Evolutionary conservation across 2,888 invertebrate species (phyloP), one percentile per base, ranked within the genome.

Genomic region (Eucera pruinosa): DNA sequence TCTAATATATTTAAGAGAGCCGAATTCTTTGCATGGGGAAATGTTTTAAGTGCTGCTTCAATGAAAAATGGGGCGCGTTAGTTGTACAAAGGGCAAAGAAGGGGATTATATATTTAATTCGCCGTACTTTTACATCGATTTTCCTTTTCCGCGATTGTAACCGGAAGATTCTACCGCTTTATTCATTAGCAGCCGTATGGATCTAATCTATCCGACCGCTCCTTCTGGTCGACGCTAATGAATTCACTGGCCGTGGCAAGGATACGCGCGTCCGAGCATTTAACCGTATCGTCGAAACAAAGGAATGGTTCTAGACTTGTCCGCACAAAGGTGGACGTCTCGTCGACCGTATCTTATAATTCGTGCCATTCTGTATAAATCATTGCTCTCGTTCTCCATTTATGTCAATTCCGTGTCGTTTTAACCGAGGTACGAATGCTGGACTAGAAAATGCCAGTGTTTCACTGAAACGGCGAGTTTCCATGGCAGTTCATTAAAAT

Each of bases 11-110:
- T n/a, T n/a, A n/a, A n/a, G n/a, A n/a, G n/a, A n/a, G n/a, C n/a
- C n/a, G n/a, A n/a, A n/a, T n/a, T n/a, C n/a, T n/a, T n/a, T n/a
- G n/a, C n/a, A n/a, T n/a, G n/a, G 36, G 52, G 18, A 45, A 60
- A 45, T 50, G 60, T 18, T 80, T 76, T 68, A 50, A 67, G 76
- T 69, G 72, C 58, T 64, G 64, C 77, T 80, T 80, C 64, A 52
- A 69, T 50, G 69, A 61, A 66, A 60, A 43, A 39, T 48, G 23
- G 27, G 48, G 18, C 18, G 39, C 9, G 18, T 7, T 9, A 4
- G 48, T 9, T 15, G n/a, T 11, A 23, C n/a, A 33, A 18, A 45
- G 20, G 9, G 4, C 9, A 30, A 1, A 9, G 23, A 6, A 9
- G 48, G 20, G 33, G 6, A n/a, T n/a, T n/a, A n/a, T 41, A n/a